Evolutionary conservation across 2,797 vertebrate species (phyloP).

Genomic region (Leptodactylus fallax): DNA sequence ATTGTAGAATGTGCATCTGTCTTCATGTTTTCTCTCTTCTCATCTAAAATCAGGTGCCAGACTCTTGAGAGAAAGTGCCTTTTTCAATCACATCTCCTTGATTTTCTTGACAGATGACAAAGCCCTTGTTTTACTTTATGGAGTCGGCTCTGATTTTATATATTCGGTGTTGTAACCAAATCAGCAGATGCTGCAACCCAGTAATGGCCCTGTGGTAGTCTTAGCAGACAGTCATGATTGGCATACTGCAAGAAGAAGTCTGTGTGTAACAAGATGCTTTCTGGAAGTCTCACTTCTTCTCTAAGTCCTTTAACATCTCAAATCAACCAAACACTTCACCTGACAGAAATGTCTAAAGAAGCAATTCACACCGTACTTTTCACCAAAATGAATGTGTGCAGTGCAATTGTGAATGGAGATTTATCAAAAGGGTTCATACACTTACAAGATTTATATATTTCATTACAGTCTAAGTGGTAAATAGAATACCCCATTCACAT

Average conservation of each 20-base stretch:
- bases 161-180: conserved; percentile 41
- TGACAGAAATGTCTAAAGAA: not conserved
- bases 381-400: too few relatives aligned
- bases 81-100: conserved; percentile 39
- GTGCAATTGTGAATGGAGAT: too few relatives aligned
- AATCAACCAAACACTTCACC: not conserved
- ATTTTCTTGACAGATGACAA: conserved; percentile 24
- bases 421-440: too few relatives aligned
- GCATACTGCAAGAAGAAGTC: not conserved
- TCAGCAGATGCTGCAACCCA: conserved; percentile 27
- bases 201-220: not conserved
- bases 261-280: not conserved
- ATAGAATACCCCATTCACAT: too few relatives aligned
- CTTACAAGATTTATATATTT: too few relatives aligned
- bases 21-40: not conserved
- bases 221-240: conserved; percentile 22
- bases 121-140: conserved; percentile 30
- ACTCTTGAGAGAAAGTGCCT: conserved; percentile 8
- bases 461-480: too few relatives aligned
- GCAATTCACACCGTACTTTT: not conserved
- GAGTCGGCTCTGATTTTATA: conserved; percentile 38
- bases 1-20: not conserved
- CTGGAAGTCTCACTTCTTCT: not conserved
- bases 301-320: not conserved
- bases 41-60: conserved; percentile 21